Conservation (phyloP, 2,888 invertebrate genomes). For the Orthonevra nobilis region DNA sequence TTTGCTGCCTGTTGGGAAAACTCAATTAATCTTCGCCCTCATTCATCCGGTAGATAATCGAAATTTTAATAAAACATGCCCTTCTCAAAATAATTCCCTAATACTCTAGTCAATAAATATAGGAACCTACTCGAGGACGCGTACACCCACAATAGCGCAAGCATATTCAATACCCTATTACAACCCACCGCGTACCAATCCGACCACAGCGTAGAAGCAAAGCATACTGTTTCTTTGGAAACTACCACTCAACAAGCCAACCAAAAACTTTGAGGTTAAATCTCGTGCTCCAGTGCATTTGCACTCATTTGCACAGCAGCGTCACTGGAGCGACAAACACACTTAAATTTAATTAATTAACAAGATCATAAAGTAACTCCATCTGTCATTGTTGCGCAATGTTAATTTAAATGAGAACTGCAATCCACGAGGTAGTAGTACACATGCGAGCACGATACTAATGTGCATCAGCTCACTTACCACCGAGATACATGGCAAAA, state of each 20-base stretch:
- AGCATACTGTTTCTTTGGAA: slow-evolving; percentile 13
- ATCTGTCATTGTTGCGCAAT: slow-evolving; percentile 34
- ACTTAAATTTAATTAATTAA: slow-evolving; percentile 47
- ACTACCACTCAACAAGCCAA: slow-evolving; percentile 18
- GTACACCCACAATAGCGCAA: too few relatives aligned
- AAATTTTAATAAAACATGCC: slow-evolving; percentile 29
- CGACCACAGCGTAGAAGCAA: not conserved
- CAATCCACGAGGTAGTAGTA: slow-evolving; percentile 26
- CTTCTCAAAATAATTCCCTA: too few relatives aligned
- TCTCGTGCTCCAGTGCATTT: slow-evolving; percentile 10
- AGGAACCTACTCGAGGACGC: too few relatives aligned
- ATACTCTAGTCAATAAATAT: too few relatives aligned
- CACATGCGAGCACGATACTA: not conserved
- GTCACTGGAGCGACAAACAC: slow-evolving; percentile 1
- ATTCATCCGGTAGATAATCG: slow-evolving; percentile 12
- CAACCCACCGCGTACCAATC: too few relatives aligned
- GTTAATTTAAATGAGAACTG: slow-evolving; percentile 45
- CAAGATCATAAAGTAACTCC: slow-evolving; percentile 41
- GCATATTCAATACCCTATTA: too few relatives aligned
- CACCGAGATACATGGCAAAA: not conserved
- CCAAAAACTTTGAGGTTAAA: slow-evolving; percentile 29
- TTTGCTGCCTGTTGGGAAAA: too few relatives aligned
- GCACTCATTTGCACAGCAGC: slow-evolving; percentile 17
- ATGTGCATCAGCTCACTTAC: not conserved
- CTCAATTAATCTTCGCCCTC: too few relatives aligned